These are phyloP conservation scores for Dusona sp. DNA, from an alignment of 2,888 invertebrate genomes.

Conservation along the genomic window DNA sequence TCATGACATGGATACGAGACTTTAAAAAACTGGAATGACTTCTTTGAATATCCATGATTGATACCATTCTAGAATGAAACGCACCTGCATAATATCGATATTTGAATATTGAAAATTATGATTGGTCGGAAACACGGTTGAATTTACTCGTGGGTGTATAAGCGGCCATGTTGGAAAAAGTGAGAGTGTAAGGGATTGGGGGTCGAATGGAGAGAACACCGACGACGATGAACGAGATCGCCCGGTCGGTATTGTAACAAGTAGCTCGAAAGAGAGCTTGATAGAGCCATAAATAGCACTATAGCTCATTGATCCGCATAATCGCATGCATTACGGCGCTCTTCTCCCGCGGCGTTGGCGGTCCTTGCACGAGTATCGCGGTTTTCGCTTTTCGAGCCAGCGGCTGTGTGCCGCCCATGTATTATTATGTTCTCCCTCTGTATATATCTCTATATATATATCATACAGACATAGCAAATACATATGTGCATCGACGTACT, in stretches of 20 bases:
- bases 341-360: constrained; percentile 75
- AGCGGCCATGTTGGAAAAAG: not conserved
- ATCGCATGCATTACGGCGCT: constrained; percentile 82
- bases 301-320: constrained; percentile 84
- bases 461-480: not conserved
- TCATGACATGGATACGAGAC: not conserved
- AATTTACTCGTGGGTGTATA: no score
- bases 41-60: not conserved
- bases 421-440: constrained; percentile 77
- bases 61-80: not conserved
- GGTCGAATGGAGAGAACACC: constrained; percentile 16
- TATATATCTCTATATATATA: not conserved
- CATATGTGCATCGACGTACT: constrained; percentile 58
- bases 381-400: constrained; percentile 82
- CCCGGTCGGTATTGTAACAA: constrained; percentile 48
- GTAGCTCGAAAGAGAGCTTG: constrained; percentile 70
- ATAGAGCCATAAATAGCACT: constrained; percentile 83
- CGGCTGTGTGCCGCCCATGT: constrained; percentile 80
- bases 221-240: constrained; percentile 57
- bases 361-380: constrained; percentile 73
- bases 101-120: constrained; percentile 19
- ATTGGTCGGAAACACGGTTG: constrained; percentile 14
- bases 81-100: not conserved
- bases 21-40: not conserved
- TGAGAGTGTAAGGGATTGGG: constrained; percentile 24